These are phyloP conservation scores for Oegoconia quadripuncta DNA, from an alignment of 2,888 invertebrate species.

Conservation along the genomic window DNA sequence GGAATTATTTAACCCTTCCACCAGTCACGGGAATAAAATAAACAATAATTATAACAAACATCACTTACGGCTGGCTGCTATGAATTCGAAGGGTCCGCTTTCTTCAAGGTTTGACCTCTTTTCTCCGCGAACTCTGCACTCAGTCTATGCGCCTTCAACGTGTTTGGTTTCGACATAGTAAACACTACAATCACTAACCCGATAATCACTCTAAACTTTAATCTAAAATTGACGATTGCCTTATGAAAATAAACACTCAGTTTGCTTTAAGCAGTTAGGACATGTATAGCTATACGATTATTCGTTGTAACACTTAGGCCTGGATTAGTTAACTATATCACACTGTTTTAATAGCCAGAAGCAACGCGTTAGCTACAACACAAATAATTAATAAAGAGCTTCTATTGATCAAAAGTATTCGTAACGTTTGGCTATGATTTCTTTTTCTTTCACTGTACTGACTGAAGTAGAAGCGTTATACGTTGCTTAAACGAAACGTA, in stretches of 20 bases:
- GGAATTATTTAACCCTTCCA: too few relatives aligned
- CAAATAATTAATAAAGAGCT: constrained; percentile 72
- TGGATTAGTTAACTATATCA: constrained; percentile 36
- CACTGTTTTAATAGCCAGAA: constrained; percentile 40
- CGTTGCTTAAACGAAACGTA: constrained; percentile 5
- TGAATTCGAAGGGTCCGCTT: constrained; percentile 62
- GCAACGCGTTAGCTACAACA: constrained; percentile 55
- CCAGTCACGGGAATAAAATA: too few relatives aligned
- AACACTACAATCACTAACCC: constrained; percentile 34
- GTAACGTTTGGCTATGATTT: constrained; percentile 15
- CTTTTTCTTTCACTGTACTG: constrained; percentile 15
- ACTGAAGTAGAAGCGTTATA: constrained; percentile 20
- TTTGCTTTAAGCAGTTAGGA: constrained; percentile 20
- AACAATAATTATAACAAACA: background rate
- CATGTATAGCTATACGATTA: constrained; percentile 35
- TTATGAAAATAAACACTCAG: constrained; percentile 34
- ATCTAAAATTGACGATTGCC: constrained; percentile 28
- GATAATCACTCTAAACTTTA: constrained; percentile 17
- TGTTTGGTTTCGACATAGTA: constrained; percentile 71
- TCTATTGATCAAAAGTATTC: constrained; percentile 70
- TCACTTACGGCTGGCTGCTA: constrained; percentile 75
- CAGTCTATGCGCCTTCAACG: constrained; percentile 70
- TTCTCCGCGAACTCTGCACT: constrained; percentile 74
- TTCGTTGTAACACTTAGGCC: constrained; percentile 53
- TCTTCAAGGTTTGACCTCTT: constrained; percentile 61